Conservation (phyloP, 2,797 vertebrate species). For the Pitangus sulphuratus region DNA sequence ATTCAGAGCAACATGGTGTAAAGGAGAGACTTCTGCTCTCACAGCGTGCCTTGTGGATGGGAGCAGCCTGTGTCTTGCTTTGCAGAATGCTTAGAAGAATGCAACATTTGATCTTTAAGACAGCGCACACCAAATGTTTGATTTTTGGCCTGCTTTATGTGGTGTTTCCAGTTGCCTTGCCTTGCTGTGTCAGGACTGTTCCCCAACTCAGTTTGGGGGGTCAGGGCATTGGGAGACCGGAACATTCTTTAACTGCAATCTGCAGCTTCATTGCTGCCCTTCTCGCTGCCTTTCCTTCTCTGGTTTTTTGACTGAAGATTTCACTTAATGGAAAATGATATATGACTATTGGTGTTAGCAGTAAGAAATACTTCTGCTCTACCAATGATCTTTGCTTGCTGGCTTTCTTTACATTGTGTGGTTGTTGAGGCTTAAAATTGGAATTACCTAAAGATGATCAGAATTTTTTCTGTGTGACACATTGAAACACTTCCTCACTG, state of each 20-base stretch:
- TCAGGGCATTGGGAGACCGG: accelerated
- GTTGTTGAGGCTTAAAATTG: neutral
- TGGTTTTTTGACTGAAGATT: neutral
- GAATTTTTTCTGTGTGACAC: neutral
- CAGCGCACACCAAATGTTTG: neutral
- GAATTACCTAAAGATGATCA: neutral
- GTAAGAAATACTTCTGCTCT: neutral
- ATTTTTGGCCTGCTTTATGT: neutral
- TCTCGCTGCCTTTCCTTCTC: neutral
- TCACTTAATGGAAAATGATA: neutral
- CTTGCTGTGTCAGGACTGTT: neutral
- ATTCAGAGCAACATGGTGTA: neutral
- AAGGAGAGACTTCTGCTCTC: neutral
- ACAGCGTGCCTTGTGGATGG: accelerated
- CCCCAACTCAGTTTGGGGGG: neutral
- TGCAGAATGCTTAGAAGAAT: neutral
- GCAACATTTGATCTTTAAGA: neutral
- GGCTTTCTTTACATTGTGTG: neutral
- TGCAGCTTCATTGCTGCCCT: neutral
- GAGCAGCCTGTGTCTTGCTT: neutral
- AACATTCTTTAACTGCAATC: neutral
- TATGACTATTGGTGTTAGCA: neutral
- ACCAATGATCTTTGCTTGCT: neutral
- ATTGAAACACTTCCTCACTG: neutral
- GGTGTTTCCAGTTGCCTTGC: neutral